Conservation (phyloP, 2,888 invertebrate genomes). For the Epistrophe grossulariae region DNA sequence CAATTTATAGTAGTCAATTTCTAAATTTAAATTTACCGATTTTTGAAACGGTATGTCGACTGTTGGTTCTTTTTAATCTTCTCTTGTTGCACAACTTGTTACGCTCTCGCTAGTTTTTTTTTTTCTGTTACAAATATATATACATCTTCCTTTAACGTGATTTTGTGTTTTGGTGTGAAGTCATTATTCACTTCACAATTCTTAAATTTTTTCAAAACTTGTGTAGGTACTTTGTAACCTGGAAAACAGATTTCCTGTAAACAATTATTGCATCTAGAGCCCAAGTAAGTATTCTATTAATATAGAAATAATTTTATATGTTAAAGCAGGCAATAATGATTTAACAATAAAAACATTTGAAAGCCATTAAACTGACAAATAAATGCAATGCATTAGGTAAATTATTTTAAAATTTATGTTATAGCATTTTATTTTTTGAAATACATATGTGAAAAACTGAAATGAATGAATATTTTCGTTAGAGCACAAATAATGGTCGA, state of each 20-base stretch:
- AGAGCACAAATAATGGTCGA: no score
- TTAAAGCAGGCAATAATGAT: no score
- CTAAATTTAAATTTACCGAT: not conserved
- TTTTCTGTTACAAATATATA: slow-evolving; percentile 10
- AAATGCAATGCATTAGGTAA: no score
- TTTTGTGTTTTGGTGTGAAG: not conserved
- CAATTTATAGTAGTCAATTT: not conserved
- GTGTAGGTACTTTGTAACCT: not conserved
- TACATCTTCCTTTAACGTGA: not conserved
- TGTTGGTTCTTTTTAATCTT: slow-evolving; percentile 1
- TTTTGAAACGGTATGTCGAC: not conserved
- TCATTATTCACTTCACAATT: not conserved
- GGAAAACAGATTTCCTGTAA: not conserved
- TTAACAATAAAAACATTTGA: no score
- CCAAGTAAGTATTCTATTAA: no score
- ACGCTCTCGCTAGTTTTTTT: not conserved
- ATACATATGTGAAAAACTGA: no score
- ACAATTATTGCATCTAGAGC: no score
- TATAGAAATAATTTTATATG: no score
- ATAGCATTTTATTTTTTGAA: no score
- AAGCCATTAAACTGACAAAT: no score
- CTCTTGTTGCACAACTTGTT: slow-evolving; percentile 19
- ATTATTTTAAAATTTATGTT: no score
- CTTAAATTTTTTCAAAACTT: not conserved
- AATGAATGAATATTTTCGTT: no score